A percentile compares a stretch with the other conserved stretches of the same genome.
phyloP scores from a whole-genome alignment of 2,113 vertebrate genomes.

The Crotalus helleri region DNA sequence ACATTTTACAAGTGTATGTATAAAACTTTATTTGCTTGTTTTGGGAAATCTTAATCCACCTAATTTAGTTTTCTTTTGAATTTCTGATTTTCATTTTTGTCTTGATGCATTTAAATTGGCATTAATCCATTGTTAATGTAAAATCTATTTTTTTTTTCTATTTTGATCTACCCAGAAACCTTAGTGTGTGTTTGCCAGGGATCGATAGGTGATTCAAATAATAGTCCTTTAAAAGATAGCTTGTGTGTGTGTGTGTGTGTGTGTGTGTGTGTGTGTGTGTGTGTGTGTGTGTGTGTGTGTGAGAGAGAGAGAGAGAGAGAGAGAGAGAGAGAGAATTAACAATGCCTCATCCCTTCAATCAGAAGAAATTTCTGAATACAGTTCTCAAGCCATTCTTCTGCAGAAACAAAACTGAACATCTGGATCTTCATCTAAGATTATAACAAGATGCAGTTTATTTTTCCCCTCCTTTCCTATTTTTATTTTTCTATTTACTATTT shows the following conservation, averaged over 20 bases:
- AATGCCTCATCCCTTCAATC: neutral
- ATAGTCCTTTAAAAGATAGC: neutral
- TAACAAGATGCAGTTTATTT: neutral
- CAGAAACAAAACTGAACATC: neutral
- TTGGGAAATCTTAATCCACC: neutral
- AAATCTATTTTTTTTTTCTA: neutral
- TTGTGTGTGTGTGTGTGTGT: too few relatives aligned
- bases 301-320: too few relatives aligned
- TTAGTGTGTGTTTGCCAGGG: neutral
- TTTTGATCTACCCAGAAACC: neutral
- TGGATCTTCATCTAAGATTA: neutral
- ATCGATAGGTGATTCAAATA: neutral
- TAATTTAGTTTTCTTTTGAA: neutral
- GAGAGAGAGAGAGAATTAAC: too few relatives aligned
- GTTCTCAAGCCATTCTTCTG: neutral
- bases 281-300: too few relatives aligned
- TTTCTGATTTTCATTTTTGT: neutral
- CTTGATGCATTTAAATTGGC: neutral
- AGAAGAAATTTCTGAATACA: neutral
- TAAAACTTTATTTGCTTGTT: neutral
- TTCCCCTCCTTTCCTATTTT: too few relatives aligned
- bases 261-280: too few relatives aligned
- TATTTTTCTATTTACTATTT: neutral
- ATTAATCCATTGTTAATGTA: neutral
- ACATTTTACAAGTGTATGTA: neutral